A percentile compares a stretch with the other conserved stretches of the same genome.
Evolutionary conservation across 2,888 invertebrate genomes (phyloP).

Genomic region (Drosophila hamatofila): DNA sequence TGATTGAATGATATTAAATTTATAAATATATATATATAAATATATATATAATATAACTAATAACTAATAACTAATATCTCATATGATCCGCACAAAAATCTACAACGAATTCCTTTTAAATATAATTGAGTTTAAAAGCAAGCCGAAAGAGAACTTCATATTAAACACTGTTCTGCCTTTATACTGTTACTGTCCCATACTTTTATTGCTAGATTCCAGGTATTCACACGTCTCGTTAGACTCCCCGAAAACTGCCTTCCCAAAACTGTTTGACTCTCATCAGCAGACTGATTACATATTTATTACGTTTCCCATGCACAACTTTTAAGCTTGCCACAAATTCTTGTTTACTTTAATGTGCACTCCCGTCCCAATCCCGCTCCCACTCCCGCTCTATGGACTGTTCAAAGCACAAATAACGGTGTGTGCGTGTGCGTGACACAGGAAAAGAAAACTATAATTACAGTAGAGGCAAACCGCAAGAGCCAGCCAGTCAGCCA

Average conservation of each 20-base stretch:
- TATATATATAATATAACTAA: not conserved
- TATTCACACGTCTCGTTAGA: slow-evolving; percentile 15
- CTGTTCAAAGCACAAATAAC: slow-evolving; percentile 18
- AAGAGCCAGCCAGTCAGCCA: slow-evolving; percentile 31
- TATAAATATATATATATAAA: not conserved
- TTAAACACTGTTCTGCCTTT: not conserved
- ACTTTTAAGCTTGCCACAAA: slow-evolving; percentile 34
- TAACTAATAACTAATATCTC: too few species aligned
- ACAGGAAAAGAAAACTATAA: slow-evolving; percentile 65
- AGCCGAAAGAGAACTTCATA: not conserved
- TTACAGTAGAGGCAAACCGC: slow-evolving; percentile 66
- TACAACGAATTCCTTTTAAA: not conserved
- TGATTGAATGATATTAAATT: too few species aligned
- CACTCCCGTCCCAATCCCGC: not conserved
- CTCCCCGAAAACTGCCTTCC: slow-evolving; percentile 2
- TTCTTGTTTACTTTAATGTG: slow-evolving; percentile 4
- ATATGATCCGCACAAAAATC: not conserved
- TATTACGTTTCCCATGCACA: slow-evolving; percentile 27
- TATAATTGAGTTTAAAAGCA: not conserved
- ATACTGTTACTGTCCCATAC: not conserved
- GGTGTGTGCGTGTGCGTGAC: slow-evolving; percentile 18
- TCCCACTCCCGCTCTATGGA: slow-evolving; percentile 1
- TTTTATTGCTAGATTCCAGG: not conserved
- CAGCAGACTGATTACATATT: slow-evolving; percentile 38
- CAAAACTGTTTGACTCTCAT: slow-evolving; percentile 1